Base-by-base conservation (phyloP, 1,140 invertebrate genomes). In the Drosophila sturtevanti region DNA sequence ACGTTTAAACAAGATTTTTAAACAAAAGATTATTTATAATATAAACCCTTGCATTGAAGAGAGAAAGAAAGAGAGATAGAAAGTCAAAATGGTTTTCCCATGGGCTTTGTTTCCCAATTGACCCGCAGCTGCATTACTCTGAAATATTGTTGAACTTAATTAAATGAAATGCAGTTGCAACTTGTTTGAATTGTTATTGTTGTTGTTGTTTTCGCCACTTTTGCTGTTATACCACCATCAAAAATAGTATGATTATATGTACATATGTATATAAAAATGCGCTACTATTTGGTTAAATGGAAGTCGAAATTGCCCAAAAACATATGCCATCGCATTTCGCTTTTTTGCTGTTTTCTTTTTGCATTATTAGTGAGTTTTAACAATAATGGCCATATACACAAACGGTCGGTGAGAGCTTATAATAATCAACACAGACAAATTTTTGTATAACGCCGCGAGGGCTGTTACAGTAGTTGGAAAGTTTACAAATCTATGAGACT, bases 111-210 rank as follows among this genome's bases (percentile, higher is more conserved):
- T 86, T 77, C 67, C 73, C 81, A 81, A 85, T 85, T 81, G 77
- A 84, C 81, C 72, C 73, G 72, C 72, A 69, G 72, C 61, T 67
- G 81, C 64, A 68, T 69, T 71, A 66, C 71, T 76, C 66, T 69
- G 27, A 31, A 86, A 79, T 81, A 79, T 87, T 79, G 79, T 87
- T 79, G 79, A 86, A 79, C 81, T 68, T 74, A 81, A 87, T 87
- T 87, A 56, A 68, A 67, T 56, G 27, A 48, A 48, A 65, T 85
- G 44, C 69, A 78, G 64, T 72, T 69, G 52, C 58, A 41, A 21
- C 41, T 48, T 74, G 18, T 48, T 4, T 63, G 12, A 56, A 35
- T 31, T 59, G 14, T 37, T 41, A 11, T 14, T 21, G 18, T 44
- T 63, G 51, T 59, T 38, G 56, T 9, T 7, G 12, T 24, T 38